Evolutionary conservation across 2,888 invertebrate species (phyloP).

Genomic region (Apodemia duryi): DNA sequence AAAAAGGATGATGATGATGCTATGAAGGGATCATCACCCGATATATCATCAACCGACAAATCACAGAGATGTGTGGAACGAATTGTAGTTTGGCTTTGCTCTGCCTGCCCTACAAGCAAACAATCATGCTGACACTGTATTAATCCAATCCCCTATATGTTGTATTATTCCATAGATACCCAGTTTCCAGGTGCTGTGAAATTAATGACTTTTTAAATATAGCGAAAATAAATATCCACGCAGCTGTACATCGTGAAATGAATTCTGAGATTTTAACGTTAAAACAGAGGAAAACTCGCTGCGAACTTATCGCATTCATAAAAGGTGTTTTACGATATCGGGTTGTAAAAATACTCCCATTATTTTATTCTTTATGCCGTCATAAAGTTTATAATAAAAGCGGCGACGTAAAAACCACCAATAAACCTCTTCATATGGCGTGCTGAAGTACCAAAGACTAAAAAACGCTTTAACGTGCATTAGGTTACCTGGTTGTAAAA

Average conservation of each 20-base stretch:
- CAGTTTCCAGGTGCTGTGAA: too few relatives aligned
- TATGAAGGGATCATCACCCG: too few relatives aligned
- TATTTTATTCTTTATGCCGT: constrained; percentile 68
- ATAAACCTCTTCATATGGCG: constrained; percentile 61
- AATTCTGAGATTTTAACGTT: constrained; percentile 14
- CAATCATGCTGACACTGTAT: too few relatives aligned
- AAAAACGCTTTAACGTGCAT: constrained; percentile 18
- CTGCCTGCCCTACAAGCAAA: too few relatives aligned
- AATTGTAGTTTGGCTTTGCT: too few relatives aligned
- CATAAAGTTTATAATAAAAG: constrained; percentile 76
- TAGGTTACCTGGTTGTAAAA: constrained; percentile 14
- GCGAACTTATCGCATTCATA: constrained; percentile 57
- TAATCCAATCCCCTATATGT: too few relatives aligned
- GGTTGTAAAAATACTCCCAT: constrained; percentile 68
- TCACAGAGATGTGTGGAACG: too few relatives aligned
- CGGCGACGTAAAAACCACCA: constrained; percentile 58
- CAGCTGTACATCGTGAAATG: background rate
- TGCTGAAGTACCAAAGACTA: constrained; percentile 27
- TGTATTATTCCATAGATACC: too few relatives aligned
- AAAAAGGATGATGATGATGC: too few relatives aligned
- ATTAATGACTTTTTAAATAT: background rate
- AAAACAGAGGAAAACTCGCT: constrained; percentile 19
- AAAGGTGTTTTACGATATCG: constrained; percentile 72
- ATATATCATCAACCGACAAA: too few relatives aligned
- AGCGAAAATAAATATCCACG: background rate